Base-by-base conservation (phyloP, 2,797 vertebrate species). In the Liparis tanakae region DNA sequence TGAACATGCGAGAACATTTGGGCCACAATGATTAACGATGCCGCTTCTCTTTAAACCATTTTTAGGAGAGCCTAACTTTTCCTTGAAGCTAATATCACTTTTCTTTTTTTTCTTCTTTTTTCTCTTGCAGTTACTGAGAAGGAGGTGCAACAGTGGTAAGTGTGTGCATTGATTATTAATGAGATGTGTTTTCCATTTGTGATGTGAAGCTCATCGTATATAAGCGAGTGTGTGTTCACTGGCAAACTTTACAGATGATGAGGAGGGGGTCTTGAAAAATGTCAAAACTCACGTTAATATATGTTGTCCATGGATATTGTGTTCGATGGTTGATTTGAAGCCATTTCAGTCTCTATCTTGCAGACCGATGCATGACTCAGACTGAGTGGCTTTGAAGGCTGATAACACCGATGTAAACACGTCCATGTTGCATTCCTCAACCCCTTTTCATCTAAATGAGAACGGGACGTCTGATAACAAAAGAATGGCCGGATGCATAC, bases 81-180 rank as follows among this genome's bases (percentile, higher is more conserved):
- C 39, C 25, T 79, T 44, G 36, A 12, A 66, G 50, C 78, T 92
- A 82, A 89, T 56, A 34, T 70, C 66, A 58, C 64, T 89, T 15
- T 87, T 76, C 86, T 4, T 87, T 76, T 87, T 4, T 88, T 88
- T 93, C 64, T 88, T 30, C 86, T 78, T 86, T 4, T 88, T 88
- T 93, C 64, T 88, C 63, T 91, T 88, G n/a, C 91, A 94, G 93
- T 94, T 80, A 93, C 93, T 34, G 93, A 94, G 80, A 94, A 94
- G 78, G 93, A 94, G 74, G 93, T 94, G 63, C 92, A 94, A 76
- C 93, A 94, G 70, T 94, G 93, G 93, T 94, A 88, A 94, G 93
- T 93, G 55, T 84, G 18, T 61, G n/a, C 60, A 71, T 84, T 58
- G 14, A 72, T 82, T 80, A 76, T 82, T 85, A 59, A 70, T 78